A percentile compares a stretch with the other conserved stretches of the same genome.
phyloP scores from a whole-genome alignment of 2,113 vertebrate species.

The pig (Sus scrofa) region DNA sequence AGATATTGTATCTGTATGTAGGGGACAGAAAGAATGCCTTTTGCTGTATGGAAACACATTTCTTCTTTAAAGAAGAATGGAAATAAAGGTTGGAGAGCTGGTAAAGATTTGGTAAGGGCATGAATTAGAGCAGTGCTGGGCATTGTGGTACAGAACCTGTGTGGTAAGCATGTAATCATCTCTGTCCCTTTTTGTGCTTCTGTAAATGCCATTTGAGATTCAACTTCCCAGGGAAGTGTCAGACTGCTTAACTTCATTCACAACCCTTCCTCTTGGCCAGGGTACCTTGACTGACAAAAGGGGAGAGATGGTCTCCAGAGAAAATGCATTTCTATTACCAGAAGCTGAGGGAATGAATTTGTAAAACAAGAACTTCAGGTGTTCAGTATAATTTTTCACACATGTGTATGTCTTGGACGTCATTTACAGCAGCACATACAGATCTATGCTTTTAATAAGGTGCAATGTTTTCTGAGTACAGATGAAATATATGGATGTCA shows the following conservation, averaged over 20 bases:
- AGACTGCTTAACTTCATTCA: neutral
- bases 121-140: neutral
- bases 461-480: neutral
- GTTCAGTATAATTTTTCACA: slow-evolving; percentile 21
- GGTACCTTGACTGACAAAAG: neutral
- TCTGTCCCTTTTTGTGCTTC: neutral
- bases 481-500: neutral
- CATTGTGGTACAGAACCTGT: neutral
- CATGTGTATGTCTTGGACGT: neutral
- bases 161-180: too few species aligned
- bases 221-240: neutral
- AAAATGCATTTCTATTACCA: slow-evolving; percentile 20
- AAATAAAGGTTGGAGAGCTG: neutral
- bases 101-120: neutral
- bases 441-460: slow-evolving; percentile 52
- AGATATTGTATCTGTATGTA: neutral
- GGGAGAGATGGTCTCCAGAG: neutral
- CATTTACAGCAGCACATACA: neutral
- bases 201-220: neutral
- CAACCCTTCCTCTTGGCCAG: neutral
- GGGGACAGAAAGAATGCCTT: neutral
- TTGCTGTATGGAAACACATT: neutral
- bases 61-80: neutral
- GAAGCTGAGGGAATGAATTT: slow-evolving; percentile 34
- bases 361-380: slow-evolving; percentile 23